Conservation (phyloP, 1,140 invertebrate species). For the Zaprionus kolodkinae region DNA sequence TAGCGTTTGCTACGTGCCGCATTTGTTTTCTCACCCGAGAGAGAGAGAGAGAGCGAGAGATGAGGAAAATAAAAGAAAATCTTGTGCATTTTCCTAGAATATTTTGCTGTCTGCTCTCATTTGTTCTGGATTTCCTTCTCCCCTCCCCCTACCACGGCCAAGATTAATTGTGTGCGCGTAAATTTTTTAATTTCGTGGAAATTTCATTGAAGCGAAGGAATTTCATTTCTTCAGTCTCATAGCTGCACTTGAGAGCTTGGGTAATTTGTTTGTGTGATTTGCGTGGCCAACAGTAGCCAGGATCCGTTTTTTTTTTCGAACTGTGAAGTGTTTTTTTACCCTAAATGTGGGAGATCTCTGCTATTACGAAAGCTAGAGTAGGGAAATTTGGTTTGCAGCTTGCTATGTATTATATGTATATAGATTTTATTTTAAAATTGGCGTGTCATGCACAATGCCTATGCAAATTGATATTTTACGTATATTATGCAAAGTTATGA, state of each 20-base stretch:
- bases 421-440: too few species aligned
- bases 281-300: constrained; percentile 2
- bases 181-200: constrained; percentile 82
- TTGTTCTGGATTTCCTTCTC: constrained; percentile 26
- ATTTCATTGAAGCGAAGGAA: constrained; percentile 62
- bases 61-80: constrained; percentile 37
- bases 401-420: too few species aligned
- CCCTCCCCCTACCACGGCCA: constrained; percentile 28
- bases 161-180: constrained; percentile 81
- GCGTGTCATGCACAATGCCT: too few species aligned
- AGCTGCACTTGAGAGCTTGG: constrained; percentile 15
- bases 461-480: too few species aligned
- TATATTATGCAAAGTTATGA: too few species aligned
- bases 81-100: constrained; percentile 69
- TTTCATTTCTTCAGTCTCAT: constrained; percentile 48
- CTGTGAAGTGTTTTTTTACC: too few species aligned
- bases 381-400: too few species aligned
- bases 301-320: too few species aligned
- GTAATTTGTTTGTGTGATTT: constrained; percentile 70
- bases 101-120: constrained; percentile 26
- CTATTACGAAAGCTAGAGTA: too few species aligned
- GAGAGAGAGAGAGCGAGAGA: neutral
- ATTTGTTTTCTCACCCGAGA: constrained; percentile 37
- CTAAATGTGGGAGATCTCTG: too few species aligned
- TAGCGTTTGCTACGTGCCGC: constrained; percentile 78